Base-by-base conservation (phyloP, 2,113 vertebrate species). In the Pelobates fuscus region DNA sequence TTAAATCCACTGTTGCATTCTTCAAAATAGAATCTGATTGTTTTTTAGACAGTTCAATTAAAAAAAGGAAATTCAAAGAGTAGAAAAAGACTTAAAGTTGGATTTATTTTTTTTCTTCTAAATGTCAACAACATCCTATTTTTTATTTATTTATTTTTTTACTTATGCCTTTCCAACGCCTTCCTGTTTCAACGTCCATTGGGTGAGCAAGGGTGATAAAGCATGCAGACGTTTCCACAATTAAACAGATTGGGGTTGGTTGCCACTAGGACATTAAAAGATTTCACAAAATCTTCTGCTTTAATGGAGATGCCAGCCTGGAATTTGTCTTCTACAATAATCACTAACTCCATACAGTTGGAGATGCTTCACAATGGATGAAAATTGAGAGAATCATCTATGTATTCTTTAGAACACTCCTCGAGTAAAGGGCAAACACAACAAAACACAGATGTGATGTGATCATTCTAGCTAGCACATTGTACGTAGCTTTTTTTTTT, bases 181-280 rank as follows among this genome's bases (percentile, higher is more conserved):
- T 78, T 79, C 60, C 55, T 77, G 30, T 78, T 52, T 79, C 0
- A 0, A 54, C 80, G 66, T 46, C 1, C 14, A 77, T 78, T 70
- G 78, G 77, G 78, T 81, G 72, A 81, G 81, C 59, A 46, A 70
- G 69, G 77, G 52, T 84, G 77, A 82, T 70, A 84, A 82, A 83
- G 82, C 84, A 88, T 86, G 81, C 84, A 87, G 80, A 78, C 65
- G 63, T 73, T 52, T 78, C 70, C 78, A 80, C 67, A 60, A 78
- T 79, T 71, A 77, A 69, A 73, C 61, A 26, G 32, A 59, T 77
- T 63, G 73, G 78, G 69, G 24, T 82, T 80, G 46, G 43, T 62
- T 65, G 77, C 72, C 64, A 76, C 72, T 68, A 78, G 55, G 74
- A 84, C 72, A 79, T 67, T 79, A 79, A 71, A 46, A 27, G 17